Evolutionary conservation across 2,888 invertebrate genomes (phyloP).

Genomic region (Tetranychus truncatus): DNA sequence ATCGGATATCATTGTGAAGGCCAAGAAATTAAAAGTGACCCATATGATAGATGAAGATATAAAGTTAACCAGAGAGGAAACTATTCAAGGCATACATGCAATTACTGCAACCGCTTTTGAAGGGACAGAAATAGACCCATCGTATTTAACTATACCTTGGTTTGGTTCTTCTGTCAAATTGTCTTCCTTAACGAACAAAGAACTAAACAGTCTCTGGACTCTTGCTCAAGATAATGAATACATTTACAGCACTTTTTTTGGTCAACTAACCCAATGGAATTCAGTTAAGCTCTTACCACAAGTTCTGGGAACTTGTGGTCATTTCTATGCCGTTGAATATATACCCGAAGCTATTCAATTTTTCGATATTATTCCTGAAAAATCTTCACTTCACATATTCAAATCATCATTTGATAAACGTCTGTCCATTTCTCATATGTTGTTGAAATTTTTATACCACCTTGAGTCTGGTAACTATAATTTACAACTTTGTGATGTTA

Average conservation of each 20-base stretch:
- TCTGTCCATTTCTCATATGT: conserved; percentile 30
- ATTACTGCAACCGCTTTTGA: neutral
- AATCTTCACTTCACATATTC: conserved; percentile 25
- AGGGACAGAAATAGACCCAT: neutral
- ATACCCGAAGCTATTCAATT: conserved; percentile 23
- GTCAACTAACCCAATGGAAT: conserved; percentile 21
- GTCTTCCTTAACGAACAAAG: conserved; percentile 2
- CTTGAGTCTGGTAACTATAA: conserved; percentile 30
- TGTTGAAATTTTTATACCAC: conserved; percentile 33
- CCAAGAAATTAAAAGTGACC: neutral
- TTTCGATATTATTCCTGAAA: conserved; percentile 17
- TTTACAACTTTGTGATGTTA: conserved; percentile 36
- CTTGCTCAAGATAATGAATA: conserved; percentile 31
- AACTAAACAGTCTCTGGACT: conserved; percentile 27
- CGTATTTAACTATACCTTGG: neutral
- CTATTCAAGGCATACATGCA: neutral
- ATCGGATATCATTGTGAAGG: neutral
- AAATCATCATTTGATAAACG: conserved; percentile 26
- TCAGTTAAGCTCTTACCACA: conserved; percentile 27
- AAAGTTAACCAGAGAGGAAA: neutral
- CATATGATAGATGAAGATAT: neutral
- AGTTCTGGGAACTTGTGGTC: conserved; percentile 35
- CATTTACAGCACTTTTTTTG: conserved; percentile 28
- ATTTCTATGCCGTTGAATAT: conserved; percentile 35
- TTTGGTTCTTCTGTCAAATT: neutral